phyloP scores from a whole-genome alignment of 2,797 vertebrate genomes.

The Manis pentadactyla region DNA sequence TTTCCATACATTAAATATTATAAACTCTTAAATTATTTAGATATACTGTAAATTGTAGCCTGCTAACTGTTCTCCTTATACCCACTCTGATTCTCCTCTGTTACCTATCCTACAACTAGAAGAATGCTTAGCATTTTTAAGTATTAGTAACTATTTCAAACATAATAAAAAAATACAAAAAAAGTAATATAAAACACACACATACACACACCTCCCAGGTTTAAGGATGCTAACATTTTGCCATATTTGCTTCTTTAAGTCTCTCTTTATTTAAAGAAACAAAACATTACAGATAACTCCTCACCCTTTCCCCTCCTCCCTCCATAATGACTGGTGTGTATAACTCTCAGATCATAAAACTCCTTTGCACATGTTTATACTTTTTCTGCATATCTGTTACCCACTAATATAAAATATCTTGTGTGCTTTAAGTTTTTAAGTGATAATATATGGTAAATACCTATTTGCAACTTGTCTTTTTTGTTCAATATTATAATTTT shows the following conservation, averaged over 20 bases:
- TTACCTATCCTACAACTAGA: background rate
- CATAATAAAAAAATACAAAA: background rate
- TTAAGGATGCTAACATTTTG: background rate
- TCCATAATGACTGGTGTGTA: background rate
- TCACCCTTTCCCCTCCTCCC: background rate
- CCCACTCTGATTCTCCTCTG: background rate
- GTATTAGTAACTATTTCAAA: conserved; percentile 31
- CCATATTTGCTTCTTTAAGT: background rate
- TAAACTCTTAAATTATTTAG: conserved; percentile 30
- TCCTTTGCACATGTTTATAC: background rate
- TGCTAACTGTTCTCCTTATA: background rate
- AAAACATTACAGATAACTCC: background rate
- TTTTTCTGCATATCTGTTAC: background rate
- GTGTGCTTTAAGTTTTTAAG: background rate
- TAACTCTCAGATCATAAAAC: background rate
- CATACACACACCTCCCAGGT: background rate
- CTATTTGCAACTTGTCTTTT: background rate
- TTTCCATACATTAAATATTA: conserved; percentile 35
- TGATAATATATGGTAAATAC: background rate
- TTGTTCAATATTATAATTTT: conserved; percentile 18
- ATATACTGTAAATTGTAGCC: conserved; percentile 10
- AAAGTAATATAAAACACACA: background rate
- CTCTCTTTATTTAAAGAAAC: conserved; percentile 34
- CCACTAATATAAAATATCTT: background rate
- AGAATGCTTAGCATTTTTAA: background rate